Conservation (phyloP, 2,888 invertebrate species). For the Aphidoletes aphidimyza region DNA sequence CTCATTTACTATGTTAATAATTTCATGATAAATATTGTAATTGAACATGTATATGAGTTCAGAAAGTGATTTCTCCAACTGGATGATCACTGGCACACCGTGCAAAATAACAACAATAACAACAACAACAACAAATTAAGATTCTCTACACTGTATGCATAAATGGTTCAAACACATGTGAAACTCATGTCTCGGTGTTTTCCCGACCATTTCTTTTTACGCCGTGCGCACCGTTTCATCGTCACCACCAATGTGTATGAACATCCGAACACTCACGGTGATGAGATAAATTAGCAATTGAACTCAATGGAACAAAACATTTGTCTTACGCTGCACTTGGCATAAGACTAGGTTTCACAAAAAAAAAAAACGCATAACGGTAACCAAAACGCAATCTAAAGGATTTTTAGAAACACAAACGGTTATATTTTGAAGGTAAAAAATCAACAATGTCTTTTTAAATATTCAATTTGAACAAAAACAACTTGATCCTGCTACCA, state of each 20-base stretch:
- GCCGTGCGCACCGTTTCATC: neutral
- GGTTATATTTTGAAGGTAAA: no score
- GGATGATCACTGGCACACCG: slow-evolving; percentile 3
- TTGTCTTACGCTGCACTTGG: slow-evolving; percentile 28
- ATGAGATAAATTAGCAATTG: slow-evolving; percentile 16
- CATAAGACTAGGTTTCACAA: neutral
- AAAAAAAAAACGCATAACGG: neutral
- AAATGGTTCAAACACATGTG: slow-evolving; percentile 38
- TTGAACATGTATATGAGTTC: slow-evolving; percentile 46
- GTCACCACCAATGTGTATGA: neutral
- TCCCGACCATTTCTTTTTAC: neutral
- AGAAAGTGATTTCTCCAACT: slow-evolving; percentile 43
- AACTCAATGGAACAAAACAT: neutral
- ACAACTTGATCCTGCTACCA: no score
- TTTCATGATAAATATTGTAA: slow-evolving; percentile 49
- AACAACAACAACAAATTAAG: no score
- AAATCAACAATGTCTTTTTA: no score
- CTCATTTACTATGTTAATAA: slow-evolving; percentile 51
- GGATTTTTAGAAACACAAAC: no score
- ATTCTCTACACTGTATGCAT: slow-evolving; percentile 6
- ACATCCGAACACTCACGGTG: slow-evolving; percentile 15
- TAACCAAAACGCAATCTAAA: no score
- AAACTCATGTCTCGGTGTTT: slow-evolving; percentile 9
- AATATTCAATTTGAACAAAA: no score
- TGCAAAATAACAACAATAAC: neutral